Evolutionary conservation across 2,888 invertebrate genomes (phyloP), one percentile per base, ranked within the genome.

Genomic region (Candidula unifasciata): DNA sequence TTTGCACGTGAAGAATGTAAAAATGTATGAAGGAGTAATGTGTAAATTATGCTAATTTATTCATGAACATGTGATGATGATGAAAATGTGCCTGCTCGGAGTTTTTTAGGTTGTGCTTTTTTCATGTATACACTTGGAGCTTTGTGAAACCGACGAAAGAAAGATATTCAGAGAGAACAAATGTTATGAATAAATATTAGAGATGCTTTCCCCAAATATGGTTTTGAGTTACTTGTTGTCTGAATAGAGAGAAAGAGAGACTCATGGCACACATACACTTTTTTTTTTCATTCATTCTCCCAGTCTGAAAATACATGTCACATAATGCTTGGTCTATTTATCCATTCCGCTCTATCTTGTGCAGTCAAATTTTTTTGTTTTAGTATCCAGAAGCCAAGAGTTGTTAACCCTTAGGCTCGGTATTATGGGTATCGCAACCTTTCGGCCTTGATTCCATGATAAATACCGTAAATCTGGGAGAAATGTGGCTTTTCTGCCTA

Each of bases 31-130:
- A 27, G 66, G 5, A 10, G 27, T 66, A 66, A 66, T 27, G 66
- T 66, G 66, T 66, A 66, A 66, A 66, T 66, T 66, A 66, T 66
- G 66, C 66, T 66, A 66, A 66, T 66, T 66, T 66, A 66, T 66
- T 66, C 66, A 66, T 66, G 66, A 27, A 44, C n/a, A 27, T n/a
- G 30, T 66, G 66, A 13, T 66, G 66, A 27, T 13, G 66, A 66
- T 27, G 27, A 66, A 44, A 44, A 44, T 44, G 44, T 27, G 27
- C 66, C 24, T 66, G 30, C 66, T 66, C 66, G n/a, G 27, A 66
- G 27, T 27, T 13, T n/a, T n/a, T n/a, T 27, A 27, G 66, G 66
- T 66, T 66, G 66, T 66, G 66, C 66, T 66, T 66, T 66, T 44
- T 44, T 66, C 30, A 66, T 27, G 66, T 66, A 66, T 27, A 66